A percentile compares a stretch with the other conserved stretches of the same genome.
These are phyloP conservation scores for Holacanthus passer DNA, from an alignment of 2,113 vertebrate species.

Conservation along the genomic window DNA sequence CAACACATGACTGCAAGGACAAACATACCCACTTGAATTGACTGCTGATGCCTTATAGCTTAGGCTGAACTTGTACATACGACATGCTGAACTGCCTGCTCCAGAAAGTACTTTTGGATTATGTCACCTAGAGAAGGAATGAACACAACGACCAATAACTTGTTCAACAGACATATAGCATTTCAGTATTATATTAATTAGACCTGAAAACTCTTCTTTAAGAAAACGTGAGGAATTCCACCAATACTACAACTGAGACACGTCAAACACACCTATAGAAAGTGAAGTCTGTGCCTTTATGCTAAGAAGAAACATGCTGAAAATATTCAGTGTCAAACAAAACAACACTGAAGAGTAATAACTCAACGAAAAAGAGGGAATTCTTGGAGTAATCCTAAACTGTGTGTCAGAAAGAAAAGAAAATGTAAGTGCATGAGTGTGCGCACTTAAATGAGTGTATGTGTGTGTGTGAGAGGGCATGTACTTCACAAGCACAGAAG, in stretches of 20 bases:
- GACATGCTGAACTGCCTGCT: not conserved
- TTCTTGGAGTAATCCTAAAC: slow-evolving; percentile 26
- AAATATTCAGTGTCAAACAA: too few relatives aligned
- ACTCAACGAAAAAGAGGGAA: not conserved
- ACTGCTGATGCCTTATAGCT: not conserved
- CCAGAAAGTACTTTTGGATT: not conserved
- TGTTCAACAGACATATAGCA: too few relatives aligned
- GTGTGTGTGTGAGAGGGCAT: slow-evolving; percentile 8
- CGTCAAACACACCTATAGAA: not conserved
- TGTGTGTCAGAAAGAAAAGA: slow-evolving; percentile 12
- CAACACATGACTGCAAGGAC: not conserved
- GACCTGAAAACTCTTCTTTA: not conserved
- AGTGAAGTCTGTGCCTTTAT: not conserved
- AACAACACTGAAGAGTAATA: not conserved
- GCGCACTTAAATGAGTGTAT: not conserved
- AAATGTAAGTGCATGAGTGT: slow-evolving; percentile 1
- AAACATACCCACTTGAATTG: not conserved
- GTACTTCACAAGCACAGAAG: slow-evolving; percentile 30
- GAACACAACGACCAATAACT: too few relatives aligned
- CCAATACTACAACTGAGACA: not conserved
- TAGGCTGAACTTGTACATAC: not conserved
- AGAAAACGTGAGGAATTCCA: not conserved
- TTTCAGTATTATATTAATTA: too few relatives aligned
- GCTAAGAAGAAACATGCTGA: not conserved
- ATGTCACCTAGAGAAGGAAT: not conserved